Conservation (phyloP, 2,113 vertebrate species). For the Psilopsiagon aurifrons region DNA sequence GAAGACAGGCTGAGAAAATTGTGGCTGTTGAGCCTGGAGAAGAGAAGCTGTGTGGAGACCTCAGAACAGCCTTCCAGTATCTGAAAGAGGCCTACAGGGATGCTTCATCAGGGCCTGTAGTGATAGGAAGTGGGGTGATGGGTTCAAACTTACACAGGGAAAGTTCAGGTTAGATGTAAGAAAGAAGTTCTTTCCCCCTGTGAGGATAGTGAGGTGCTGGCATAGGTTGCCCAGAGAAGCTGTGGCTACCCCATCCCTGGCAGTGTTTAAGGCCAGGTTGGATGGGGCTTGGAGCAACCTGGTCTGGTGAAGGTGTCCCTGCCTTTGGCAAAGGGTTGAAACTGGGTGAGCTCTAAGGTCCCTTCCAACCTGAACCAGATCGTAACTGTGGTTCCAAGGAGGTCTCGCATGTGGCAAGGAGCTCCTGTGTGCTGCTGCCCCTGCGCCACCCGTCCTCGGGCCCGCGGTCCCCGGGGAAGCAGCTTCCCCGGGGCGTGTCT, state of each 20-base stretch:
- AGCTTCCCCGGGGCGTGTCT: too few relatives aligned
- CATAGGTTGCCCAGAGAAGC: neutral
- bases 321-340: neutral
- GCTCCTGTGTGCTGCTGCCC: neutral
- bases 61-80: neutral
- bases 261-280: neutral
- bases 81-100: neutral
- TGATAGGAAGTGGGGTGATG: neutral
- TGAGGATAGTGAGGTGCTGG: neutral
- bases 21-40: too few relatives aligned
- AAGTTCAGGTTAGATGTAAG: neutral
- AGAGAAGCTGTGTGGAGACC: too few relatives aligned
- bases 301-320: neutral
- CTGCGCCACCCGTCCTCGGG: neutral
- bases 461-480: neutral
- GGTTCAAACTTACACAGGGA: neutral
- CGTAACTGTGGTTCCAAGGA: neutral
- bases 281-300: neutral
- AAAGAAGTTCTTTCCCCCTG: neutral
- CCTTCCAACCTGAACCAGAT: neutral
- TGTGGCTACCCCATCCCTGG: neutral
- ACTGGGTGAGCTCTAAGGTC: neutral
- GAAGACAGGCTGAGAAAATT: too few relatives aligned
- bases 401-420: neutral
- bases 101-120: neutral